Conservation (phyloP, 35 echinoderm and acorn worm species). For the Strongylocentrotus purpuratus region DNA sequence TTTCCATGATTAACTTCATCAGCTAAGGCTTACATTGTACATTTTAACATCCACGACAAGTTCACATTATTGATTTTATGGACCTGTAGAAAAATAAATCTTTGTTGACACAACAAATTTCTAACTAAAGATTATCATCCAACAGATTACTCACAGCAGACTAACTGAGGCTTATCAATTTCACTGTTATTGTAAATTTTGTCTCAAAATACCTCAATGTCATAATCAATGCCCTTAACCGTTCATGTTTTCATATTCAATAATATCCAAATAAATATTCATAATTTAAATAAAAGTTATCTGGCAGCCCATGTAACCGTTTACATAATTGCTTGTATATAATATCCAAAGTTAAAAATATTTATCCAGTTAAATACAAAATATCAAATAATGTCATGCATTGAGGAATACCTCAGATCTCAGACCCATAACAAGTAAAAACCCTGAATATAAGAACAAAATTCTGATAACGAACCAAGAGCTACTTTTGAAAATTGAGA, state of each 20-base stretch:
- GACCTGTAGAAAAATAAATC: not conserved
- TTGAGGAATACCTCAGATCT: not conserved
- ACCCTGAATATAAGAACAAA: not conserved
- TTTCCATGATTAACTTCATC: no score
- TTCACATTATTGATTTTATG: not conserved
- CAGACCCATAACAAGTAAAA: not conserved
- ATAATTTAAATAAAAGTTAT: not conserved
- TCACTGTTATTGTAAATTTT: no score
- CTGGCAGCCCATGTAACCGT: not conserved
- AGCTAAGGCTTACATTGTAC: not conserved
- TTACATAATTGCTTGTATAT: not conserved
- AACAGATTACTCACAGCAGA: no score
- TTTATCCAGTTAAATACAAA: not conserved
- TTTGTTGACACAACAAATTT: no score
- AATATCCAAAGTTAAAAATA: not conserved
- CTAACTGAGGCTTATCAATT: no score
- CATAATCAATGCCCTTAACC: no score
- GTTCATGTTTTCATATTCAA: no score
- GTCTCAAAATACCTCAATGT: no score
- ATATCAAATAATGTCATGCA: not conserved
- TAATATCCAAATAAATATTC: no score
- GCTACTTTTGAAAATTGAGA: not conserved
- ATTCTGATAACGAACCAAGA: not conserved
- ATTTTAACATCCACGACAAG: not conserved
- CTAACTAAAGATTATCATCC: no score